phyloP scores from a whole-genome alignment of 2,888 invertebrate genomes.

The Tupiocoris notatus region DNA sequence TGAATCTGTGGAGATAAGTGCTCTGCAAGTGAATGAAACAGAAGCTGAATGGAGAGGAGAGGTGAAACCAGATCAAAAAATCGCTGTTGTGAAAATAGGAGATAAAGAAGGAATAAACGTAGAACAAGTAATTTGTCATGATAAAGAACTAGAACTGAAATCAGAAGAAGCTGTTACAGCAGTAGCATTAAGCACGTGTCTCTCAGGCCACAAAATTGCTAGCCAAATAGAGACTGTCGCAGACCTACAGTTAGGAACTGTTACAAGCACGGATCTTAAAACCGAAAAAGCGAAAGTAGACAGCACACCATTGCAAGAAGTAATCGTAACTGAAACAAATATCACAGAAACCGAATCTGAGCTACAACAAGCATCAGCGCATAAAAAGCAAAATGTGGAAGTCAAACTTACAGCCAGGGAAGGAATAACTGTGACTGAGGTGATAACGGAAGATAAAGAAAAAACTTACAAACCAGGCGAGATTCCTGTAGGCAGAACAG shows the following conservation, averaged over 20 bases:
- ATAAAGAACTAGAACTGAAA: slow-evolving; percentile 55
- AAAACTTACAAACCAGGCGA: slow-evolving; percentile 48
- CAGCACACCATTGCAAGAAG: slow-evolving; percentile 50
- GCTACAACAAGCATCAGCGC: slow-evolving; percentile 46
- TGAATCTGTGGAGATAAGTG: slow-evolving; percentile 50
- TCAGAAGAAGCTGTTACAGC: slow-evolving; percentile 53
- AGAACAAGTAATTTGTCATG: slow-evolving; percentile 55
- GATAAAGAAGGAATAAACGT: slow-evolving; percentile 53
- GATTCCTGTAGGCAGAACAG: slow-evolving; percentile 49
- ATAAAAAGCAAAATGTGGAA: slow-evolving; percentile 46
- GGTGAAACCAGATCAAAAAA: slow-evolving; percentile 59
- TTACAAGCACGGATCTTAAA: slow-evolving; percentile 48
- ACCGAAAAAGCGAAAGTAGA: slow-evolving; percentile 50
- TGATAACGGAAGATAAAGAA: slow-evolving; percentile 51
- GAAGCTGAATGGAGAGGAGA: slow-evolving; percentile 57
- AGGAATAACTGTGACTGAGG: slow-evolving; percentile 57
- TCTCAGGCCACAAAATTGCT: slow-evolving; percentile 49
- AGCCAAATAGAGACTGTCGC: slow-evolving; percentile 51
- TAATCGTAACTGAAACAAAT: slow-evolving; percentile 51
- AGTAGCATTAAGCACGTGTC: slow-evolving; percentile 49
- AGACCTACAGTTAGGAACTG: slow-evolving; percentile 51
- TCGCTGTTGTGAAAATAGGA: slow-evolving; percentile 51
- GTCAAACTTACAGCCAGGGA: slow-evolving; percentile 52
- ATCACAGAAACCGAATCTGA: slow-evolving; percentile 50
- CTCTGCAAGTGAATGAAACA: slow-evolving; percentile 56